phyloP scores from a whole-genome alignment of 2,113 vertebrate genomes.

The Chaenocephalus aceratus region DNA sequence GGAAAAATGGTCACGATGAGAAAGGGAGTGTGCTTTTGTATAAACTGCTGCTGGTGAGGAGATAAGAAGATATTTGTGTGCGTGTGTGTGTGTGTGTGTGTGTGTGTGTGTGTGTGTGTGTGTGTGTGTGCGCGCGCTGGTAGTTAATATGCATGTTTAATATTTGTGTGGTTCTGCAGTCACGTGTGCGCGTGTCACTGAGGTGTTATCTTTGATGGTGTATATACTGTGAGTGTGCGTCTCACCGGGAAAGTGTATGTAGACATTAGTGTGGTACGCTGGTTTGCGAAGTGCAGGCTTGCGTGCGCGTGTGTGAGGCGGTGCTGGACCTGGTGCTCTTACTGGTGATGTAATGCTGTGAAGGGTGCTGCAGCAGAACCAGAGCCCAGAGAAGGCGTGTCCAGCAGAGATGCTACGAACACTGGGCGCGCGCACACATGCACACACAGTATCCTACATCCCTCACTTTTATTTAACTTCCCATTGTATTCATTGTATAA shows the following conservation, averaged over 20 bases:
- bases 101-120: neutral
- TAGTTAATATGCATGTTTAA: neutral
- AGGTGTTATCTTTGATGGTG: neutral
- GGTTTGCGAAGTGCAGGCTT: neutral
- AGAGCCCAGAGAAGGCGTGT: conserved; percentile 72
- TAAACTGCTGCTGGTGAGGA: conserved; percentile 38
- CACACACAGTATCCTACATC: neutral
- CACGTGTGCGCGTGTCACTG: neutral
- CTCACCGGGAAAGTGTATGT: neutral
- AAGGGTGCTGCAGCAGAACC: conserved; percentile 79
- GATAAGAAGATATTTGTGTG: conserved; percentile 20
- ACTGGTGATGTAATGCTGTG: conserved; percentile 79
- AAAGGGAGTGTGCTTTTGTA: conserved; percentile 36
- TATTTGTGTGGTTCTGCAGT: neutral
- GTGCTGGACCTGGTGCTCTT: conserved; percentile 37
- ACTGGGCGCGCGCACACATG: neutral
- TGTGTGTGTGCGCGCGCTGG: conserved; percentile 2
- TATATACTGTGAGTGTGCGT: neutral
- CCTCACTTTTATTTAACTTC: neutral
- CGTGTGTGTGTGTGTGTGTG: conserved; percentile 36
- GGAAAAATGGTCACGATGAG: neutral
- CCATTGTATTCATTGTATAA: no score
- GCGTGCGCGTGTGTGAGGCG: conserved; percentile 26
- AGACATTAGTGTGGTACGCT: neutral
- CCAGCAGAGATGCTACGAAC: conserved; percentile 24